Evolutionary conservation across 2,888 invertebrate genomes (phyloP).

Genomic region (Acronicta aceris): DNA sequence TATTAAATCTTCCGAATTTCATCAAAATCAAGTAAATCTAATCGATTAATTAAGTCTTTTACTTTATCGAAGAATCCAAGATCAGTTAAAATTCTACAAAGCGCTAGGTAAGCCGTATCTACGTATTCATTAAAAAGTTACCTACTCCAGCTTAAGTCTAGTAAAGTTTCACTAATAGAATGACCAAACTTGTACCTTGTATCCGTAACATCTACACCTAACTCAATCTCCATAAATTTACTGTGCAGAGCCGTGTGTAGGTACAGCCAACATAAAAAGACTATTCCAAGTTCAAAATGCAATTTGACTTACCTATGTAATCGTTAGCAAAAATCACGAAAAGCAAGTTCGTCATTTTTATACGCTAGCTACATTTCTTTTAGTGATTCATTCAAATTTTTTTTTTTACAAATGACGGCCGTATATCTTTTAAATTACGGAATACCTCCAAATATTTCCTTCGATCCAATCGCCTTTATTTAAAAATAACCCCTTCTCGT

Average conservation of each 20-base stretch:
- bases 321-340: too few relatives aligned
- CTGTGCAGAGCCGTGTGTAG: background rate
- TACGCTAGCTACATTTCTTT: too few relatives aligned
- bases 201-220: background rate
- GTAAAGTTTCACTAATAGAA: constrained; percentile 32
- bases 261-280: background rate
- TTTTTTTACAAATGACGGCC: too few relatives aligned
- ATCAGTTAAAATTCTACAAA: constrained; percentile 14
- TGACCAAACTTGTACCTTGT: constrained; percentile 26
- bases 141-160: constrained; percentile 17
- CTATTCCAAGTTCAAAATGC: too few relatives aligned
- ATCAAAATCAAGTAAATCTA: too few relatives aligned
- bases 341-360: too few relatives aligned
- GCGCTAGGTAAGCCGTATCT: constrained; percentile 9
- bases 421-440: background rate
- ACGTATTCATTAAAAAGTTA: constrained; percentile 49
- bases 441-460: constrained; percentile 21
- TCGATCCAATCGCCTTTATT: constrained; percentile 37
- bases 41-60: too few relatives aligned
- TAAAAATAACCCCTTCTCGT: constrained; percentile 50
- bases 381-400: too few relatives aligned
- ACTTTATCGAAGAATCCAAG: constrained; percentile 6
- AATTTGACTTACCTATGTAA: too few relatives aligned
- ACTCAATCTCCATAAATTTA: background rate
- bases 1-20: too few relatives aligned